Base-by-base conservation (phyloP, 2,797 vertebrate genomes). In the Heliangelus exortis region DNA sequence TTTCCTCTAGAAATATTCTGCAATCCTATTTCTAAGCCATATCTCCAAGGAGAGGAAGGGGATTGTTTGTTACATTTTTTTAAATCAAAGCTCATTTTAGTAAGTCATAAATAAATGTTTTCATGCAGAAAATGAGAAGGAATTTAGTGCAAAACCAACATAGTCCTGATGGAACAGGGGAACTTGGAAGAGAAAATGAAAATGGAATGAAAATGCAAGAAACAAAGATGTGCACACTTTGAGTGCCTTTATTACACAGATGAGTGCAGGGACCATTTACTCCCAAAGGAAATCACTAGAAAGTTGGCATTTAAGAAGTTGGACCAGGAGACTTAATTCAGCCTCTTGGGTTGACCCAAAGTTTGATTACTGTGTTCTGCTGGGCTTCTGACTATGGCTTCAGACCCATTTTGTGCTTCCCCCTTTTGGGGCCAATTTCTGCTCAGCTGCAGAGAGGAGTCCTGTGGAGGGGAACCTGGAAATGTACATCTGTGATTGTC, bases 1-100 rank as follows among this genome's bases (percentile, higher is more conserved):
- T 95, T 96, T 81, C 48, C 94, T 95, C 79, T 89, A 92, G 94
- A 97, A 93, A 91, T 34, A 94, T 36, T 94, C 94, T 61, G 92
- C 94, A 97, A 96, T 95, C 93, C 76, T 86, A 90, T 92, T 96
- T 95, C 59, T 67, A 54, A 95, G 85, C 51, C 17, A 8, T 69
- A 91, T 58, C 47, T 94, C 87, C 47, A 84, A 72, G 47, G 59
- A 94, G 51, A 81, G 41, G 57, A 84, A 28, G 14, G 6, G 6
- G 12, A 48, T 86, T 41, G 51, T 63, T 94, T 87, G 51, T 36
- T 92, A 92, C 48, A 26, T 2, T 81, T 77, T 93, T 87, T 92
- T 51, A 12, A 91, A 96, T 92, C 76, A 92, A 95, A 86, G 47
- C 21, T 85, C 62, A 57, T 86, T 94, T 91, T 97, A 96, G 95